Percentiles rank a stretch among this genome's conserved stretches.
Conservation (phyloP, 2,797 vertebrate species). For the Pachyuromys duprasi region DNA sequence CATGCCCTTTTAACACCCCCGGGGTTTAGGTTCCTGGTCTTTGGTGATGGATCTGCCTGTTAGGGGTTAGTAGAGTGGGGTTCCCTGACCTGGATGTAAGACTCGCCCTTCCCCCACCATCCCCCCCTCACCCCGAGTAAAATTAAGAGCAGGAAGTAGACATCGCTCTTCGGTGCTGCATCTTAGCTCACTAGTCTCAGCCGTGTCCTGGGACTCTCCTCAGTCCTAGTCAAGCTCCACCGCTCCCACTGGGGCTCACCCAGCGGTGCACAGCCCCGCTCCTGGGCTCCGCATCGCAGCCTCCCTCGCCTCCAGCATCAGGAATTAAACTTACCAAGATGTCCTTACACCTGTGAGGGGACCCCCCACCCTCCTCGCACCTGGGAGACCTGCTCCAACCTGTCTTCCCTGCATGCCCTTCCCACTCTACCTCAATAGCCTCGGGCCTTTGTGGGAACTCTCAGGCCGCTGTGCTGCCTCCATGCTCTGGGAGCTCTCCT, state of each 20-base stretch:
- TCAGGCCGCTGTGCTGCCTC: background rate
- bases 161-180: background rate
- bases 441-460: background rate
- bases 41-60: background rate
- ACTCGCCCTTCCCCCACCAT: background rate
- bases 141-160: background rate
- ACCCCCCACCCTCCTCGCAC: background rate
- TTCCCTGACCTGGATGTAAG: background rate
- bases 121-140: background rate
- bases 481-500: no score
- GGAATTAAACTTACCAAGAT: background rate
- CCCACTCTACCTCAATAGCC: background rate
- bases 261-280: background rate
- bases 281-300: background rate
- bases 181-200: background rate
- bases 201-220: background rate
- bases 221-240: fast-evolving
- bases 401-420: background rate
- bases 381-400: background rate
- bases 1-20: background rate
- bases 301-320: background rate
- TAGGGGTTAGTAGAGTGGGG: background rate
- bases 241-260: background rate
- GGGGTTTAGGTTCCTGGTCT: background rate
- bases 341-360: background rate